Evolutionary conservation across 2,113 vertebrate species (phyloP), one percentile per base, ranked within the genome.

Genomic region (Syngnathoides biaculeatus): DNA sequence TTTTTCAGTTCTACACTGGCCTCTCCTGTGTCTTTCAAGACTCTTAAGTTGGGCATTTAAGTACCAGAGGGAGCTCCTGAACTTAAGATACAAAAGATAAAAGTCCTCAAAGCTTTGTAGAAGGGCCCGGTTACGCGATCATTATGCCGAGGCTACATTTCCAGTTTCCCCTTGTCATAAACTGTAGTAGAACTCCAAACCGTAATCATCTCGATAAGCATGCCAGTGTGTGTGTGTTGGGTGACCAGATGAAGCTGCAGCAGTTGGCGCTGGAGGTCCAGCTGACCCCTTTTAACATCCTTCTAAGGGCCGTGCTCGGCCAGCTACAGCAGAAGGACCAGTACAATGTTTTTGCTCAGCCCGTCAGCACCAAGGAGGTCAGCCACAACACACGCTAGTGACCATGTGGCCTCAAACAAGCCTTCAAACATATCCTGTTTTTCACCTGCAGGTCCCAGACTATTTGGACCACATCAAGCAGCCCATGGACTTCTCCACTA

Each of bases 401-500:
- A 57, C 26, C 4, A 19, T 2, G 35, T 19, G 13, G 13, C 3
- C 27, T 57, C 15, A 17, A 17, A 14, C 24, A 11, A 57, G 14
- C 10, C 13, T 10, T 30, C 6, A 56, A 62, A 62, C 40, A 8
- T 14, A 43, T 43, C 2, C 19, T 52, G 56, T 52, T 20, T 5
- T 43, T 39, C 12, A 42, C 12, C 47, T 53, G 35, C 82, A 99
- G 97, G 97, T 99, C 68, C 94, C 96, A 2, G 97, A 99, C 84
- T 99, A 99, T 84, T 85, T 97, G 90, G 96, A 99, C 80, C 94
- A 96, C 84, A 96, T 99, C 82, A 93, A 91, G 68, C 92, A 91
- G 43, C 96, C 97, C 48, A 99, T 98, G 96, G 97, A 99, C 89
- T 98, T 98, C 88, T 95, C 94, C 69, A 96, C 96, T 26, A 97